Evolutionary conservation across 2,888 invertebrate genomes (phyloP).

Genomic region (Neoascia interrupta): DNA sequence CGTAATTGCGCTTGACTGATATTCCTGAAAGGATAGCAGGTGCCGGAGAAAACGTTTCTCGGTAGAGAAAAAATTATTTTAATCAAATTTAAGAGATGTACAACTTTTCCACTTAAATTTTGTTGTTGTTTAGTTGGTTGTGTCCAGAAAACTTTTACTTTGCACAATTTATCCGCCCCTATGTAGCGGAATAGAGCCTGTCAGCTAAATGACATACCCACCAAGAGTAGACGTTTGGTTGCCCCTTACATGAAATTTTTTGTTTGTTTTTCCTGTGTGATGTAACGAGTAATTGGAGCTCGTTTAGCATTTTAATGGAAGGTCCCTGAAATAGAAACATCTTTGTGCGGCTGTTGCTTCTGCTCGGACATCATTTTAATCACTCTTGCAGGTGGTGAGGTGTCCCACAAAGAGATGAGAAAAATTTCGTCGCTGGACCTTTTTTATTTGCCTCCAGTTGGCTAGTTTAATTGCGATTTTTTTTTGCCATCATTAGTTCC

Average conservation of each 20-base stretch:
- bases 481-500: not conserved
- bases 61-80: slow-evolving; percentile 39
- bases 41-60: slow-evolving; percentile 27
- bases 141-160: slow-evolving; percentile 27
- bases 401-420: slow-evolving; percentile 40
- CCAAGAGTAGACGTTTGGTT: not conserved
- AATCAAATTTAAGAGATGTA: slow-evolving; percentile 67
- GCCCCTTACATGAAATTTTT: too few species aligned
- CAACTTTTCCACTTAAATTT: slow-evolving; percentile 63
- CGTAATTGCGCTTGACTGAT: slow-evolving; percentile 13
- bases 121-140: slow-evolving; percentile 13
- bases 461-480: not conserved
- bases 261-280: slow-evolving; percentile 3
- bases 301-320: slow-evolving; percentile 68
- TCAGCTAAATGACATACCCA: slow-evolving; percentile 47
- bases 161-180: slow-evolving; percentile 4
- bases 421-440: too few species aligned
- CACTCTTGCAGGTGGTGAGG: slow-evolving; percentile 61
- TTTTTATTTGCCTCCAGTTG: too few species aligned
- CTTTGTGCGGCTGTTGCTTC: slow-evolving; percentile 38
- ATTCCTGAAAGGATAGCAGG: slow-evolving; percentile 53
- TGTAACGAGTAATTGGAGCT: slow-evolving; percentile 66
- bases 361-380: slow-evolving; percentile 61
- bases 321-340: slow-evolving; percentile 50
- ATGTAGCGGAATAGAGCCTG: slow-evolving; percentile 7